These are phyloP conservation scores for Ophraella communa DNA, from an alignment of 2,888 invertebrate genomes.

Conservation along the genomic window DNA sequence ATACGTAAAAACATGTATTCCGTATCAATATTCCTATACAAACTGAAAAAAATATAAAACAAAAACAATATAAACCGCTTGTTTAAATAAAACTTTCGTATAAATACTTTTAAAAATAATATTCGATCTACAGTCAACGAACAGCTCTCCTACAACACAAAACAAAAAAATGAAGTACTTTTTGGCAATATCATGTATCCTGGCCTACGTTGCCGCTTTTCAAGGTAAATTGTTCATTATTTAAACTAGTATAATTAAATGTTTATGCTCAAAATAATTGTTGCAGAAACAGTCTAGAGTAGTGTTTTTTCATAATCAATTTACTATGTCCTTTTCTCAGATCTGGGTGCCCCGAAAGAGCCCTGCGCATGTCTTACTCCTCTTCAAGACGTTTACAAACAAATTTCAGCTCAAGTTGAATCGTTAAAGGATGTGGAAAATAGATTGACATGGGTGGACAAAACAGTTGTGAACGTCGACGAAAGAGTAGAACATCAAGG, in stretches of 20 bases:
- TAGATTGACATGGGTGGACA: background rate
- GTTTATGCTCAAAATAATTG: too few relatives aligned
- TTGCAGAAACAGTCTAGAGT: too few relatives aligned
- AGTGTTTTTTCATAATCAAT: too few relatives aligned
- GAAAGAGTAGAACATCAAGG: background rate
- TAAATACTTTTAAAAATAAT: background rate
- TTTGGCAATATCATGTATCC: background rate
- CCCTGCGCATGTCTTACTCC: background rate
- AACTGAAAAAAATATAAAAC: too few relatives aligned
- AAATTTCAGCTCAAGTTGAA: background rate
- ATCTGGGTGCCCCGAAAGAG: background rate
- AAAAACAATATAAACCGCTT: background rate
- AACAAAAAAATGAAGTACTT: background rate
- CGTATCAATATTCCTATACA: background rate
- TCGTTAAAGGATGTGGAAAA: background rate
- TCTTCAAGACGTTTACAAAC: background rate
- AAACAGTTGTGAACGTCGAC: too few relatives aligned
- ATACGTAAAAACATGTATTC: background rate
- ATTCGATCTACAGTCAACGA: slow-evolving; percentile 2
- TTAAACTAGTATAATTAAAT: too few relatives aligned
- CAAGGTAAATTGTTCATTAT: background rate
- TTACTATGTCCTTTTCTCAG: too few relatives aligned
- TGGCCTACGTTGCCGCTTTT: background rate
- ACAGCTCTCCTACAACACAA: background rate
- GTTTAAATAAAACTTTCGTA: background rate